phyloP scores from a whole-genome alignment of 2,888 invertebrate species.

The Lagria hirta region DNA sequence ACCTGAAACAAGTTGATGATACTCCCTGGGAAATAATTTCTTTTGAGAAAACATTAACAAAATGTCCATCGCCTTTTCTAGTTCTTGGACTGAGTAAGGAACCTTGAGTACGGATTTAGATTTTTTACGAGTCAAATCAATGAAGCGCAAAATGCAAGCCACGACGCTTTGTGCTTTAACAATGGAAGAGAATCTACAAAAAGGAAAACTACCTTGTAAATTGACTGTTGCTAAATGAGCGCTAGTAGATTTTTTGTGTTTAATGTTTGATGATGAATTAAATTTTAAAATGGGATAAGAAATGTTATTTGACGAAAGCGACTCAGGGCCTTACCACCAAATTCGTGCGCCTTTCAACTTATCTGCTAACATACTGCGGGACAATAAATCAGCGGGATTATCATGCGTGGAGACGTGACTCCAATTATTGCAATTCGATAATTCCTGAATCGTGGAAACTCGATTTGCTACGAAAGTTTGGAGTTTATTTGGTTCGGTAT shows the following conservation, averaged over 20 bases:
- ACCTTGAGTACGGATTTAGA: too few species aligned
- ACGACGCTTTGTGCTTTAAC: background rate
- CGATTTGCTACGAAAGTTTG: too few species aligned
- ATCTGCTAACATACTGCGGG: background rate
- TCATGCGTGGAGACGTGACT: background rate
- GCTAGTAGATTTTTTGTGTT: background rate
- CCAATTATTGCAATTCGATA: background rate
- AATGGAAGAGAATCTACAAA: background rate
- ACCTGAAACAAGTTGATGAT: background rate
- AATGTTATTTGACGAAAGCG: background rate
- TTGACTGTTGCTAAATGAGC: background rate
- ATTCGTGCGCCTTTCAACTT: background rate
- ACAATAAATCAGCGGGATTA: slow-evolving; percentile 1
- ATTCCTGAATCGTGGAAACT: background rate
- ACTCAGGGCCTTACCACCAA: background rate
- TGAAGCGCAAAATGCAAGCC: too few species aligned
- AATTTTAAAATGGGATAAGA: background rate
- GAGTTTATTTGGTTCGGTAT: too few species aligned
- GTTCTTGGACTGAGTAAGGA: too few species aligned
- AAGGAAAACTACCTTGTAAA: background rate
- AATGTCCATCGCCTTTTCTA: too few species aligned
- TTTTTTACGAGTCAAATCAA: too few species aligned
- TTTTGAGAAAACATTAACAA: too few species aligned
- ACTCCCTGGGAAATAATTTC: background rate
- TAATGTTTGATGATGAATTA: background rate